These are phyloP conservation scores for Poecilus cupreus DNA, from an alignment of 2,888 invertebrate species.

Conservation along the genomic window DNA sequence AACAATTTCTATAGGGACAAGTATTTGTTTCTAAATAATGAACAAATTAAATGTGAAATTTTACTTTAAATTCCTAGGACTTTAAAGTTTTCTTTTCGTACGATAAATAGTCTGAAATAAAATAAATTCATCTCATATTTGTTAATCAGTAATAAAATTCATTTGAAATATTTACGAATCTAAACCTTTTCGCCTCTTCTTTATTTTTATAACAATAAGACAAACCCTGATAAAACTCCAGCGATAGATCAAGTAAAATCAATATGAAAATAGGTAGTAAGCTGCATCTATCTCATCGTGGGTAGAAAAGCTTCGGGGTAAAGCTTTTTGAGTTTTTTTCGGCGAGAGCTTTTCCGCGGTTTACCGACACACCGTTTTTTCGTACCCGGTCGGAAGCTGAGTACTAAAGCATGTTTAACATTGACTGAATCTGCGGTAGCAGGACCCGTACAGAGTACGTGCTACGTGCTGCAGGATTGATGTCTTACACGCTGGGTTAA, in stretches of 20 bases:
- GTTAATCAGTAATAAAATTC: background rate
- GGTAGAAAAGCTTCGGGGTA: constrained; percentile 14
- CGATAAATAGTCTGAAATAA: too few relatives aligned
- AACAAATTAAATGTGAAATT: too few relatives aligned
- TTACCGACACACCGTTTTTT: constrained; percentile 24
- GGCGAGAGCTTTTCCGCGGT: constrained; percentile 38
- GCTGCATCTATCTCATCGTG: background rate
- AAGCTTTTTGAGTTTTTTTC: constrained; percentile 40
- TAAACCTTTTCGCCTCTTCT: too few relatives aligned
- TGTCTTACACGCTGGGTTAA: constrained; percentile 21
- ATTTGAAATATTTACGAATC: too few relatives aligned
- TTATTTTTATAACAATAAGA: background rate
- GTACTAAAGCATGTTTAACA: constrained; percentile 41
- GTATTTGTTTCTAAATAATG: too few relatives aligned
- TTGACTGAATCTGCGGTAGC: constrained; percentile 10
- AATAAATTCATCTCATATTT: background rate
- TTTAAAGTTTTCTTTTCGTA: too few relatives aligned
- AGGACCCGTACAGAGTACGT: background rate
- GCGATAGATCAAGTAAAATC: constrained; percentile 25
- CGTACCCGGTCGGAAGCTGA: constrained; percentile 12
- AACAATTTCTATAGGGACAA: too few relatives aligned
- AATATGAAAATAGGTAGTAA: constrained; percentile 23
- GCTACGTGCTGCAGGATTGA: constrained; percentile 9
- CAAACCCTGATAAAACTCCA: background rate
- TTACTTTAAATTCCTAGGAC: too few relatives aligned